Conservation (phyloP, 2,888 invertebrate species). For the Drosophila prostipennis region DNA sequence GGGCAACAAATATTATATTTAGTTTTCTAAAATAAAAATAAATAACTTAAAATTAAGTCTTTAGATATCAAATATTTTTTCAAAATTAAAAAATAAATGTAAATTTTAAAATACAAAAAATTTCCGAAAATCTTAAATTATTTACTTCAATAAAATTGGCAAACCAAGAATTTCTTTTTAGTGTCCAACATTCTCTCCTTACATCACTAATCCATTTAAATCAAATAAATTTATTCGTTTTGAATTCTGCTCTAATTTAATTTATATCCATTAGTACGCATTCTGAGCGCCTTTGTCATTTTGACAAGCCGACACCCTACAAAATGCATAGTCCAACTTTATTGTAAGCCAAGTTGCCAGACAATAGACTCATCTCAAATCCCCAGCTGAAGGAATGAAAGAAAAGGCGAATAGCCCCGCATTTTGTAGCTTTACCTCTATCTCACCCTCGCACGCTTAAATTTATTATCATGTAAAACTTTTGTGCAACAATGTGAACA, state of each 20-base stretch:
- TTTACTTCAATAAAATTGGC: too few relatives aligned
- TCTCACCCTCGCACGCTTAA: conserved; percentile 24
- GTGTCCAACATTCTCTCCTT: too few relatives aligned
- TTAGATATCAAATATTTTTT: too few relatives aligned
- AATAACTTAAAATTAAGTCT: too few relatives aligned
- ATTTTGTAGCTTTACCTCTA: neutral
- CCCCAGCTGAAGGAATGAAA: neutral
- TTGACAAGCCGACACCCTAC: conserved; percentile 15
- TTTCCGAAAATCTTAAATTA: too few relatives aligned
- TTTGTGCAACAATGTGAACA: conserved; percentile 69
- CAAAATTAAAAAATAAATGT: too few relatives aligned
- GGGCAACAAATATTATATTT: too few relatives aligned
- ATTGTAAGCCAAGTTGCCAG: conserved; percentile 9
- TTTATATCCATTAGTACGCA: conserved; percentile 28
- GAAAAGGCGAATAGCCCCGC: conserved; percentile 38
- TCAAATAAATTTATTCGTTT: neutral
- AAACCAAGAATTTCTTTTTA: too few relatives aligned
- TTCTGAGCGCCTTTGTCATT: conserved; percentile 41
- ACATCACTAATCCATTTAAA: neutral
- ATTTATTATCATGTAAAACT: conserved; percentile 73
- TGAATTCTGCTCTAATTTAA: conserved; percentile 5
- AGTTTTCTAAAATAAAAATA: too few relatives aligned
- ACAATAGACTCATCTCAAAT: conserved; percentile 25
- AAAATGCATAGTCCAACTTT: conserved; percentile 5
- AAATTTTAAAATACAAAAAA: too few relatives aligned